These are phyloP conservation scores for Enteromius unitaeniatus DNA, from an alignment of 2,797 vertebrate genomes.

Conservation along the genomic window DNA sequence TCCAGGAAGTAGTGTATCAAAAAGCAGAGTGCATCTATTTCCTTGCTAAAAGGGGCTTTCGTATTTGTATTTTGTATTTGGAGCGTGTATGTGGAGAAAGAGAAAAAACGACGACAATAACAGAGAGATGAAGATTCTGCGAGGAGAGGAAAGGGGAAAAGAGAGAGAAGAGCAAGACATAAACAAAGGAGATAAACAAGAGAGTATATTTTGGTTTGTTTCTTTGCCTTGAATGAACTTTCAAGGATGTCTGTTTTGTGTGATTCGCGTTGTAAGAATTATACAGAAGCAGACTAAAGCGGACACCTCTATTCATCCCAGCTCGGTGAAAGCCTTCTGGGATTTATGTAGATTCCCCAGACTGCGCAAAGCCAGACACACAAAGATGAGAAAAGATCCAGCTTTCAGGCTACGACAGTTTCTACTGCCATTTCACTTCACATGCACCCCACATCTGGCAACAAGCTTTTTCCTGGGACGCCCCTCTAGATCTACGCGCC, in stretches of 20 bases:
- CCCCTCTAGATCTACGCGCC: not conserved
- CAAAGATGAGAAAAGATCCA: constrained; percentile 58
- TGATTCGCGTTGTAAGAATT: constrained; percentile 27
- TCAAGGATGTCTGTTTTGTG: constrained; percentile 23
- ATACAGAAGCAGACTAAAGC: constrained; percentile 28
- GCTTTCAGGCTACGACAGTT: constrained; percentile 64
- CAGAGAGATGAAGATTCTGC: not conserved
- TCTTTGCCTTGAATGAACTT: constrained; percentile 37
- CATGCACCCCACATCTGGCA: constrained; percentile 10
- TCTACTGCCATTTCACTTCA: constrained; percentile 15
- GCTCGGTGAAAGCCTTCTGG: constrained; percentile 69
- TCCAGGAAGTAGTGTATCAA: constrained; percentile 70
- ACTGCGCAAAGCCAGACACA: constrained; percentile 18
- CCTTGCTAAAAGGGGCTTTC: constrained; percentile 70
- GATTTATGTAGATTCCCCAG: constrained; percentile 74
- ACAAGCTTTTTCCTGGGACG: not conserved
- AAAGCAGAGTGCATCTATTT: constrained; percentile 68
- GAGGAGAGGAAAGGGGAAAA: not conserved
- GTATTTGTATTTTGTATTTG: constrained; percentile 58
- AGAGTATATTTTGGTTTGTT: not conserved
- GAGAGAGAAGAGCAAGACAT: not conserved
- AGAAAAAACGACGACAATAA: not conserved
- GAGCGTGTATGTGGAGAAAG: constrained; percentile 41
- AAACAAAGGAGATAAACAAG: constrained; percentile 18
- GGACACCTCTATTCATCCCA: constrained; percentile 30